These are phyloP conservation scores for Sciurus vulgaris DNA, from an alignment of 2,797 vertebrate species.

Conservation along the genomic window DNA sequence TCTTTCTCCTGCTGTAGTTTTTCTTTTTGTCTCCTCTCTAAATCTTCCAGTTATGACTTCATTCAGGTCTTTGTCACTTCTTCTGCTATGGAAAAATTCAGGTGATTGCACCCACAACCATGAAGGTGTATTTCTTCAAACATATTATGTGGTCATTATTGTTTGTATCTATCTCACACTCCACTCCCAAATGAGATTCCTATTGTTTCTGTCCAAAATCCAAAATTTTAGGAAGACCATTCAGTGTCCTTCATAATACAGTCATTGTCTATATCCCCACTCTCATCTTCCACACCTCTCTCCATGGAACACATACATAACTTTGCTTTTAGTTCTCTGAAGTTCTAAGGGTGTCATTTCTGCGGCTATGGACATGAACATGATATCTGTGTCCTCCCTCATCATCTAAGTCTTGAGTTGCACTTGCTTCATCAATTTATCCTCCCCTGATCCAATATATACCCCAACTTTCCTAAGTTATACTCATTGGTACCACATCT, in stretches of 20 bases:
- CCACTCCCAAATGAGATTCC: neutral
- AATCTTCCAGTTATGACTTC: neutral
- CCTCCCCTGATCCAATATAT: neutral
- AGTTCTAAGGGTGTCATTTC: neutral
- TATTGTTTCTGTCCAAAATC: neutral
- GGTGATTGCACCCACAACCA: neutral
- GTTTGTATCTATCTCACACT: neutral
- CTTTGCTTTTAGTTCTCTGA: neutral
- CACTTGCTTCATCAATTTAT: neutral
- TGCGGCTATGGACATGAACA: neutral
- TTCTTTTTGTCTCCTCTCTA: neutral
- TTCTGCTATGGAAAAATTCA: conserved; percentile 16
- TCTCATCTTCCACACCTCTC: neutral
- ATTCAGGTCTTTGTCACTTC: neutral
- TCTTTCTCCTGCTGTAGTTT: neutral
- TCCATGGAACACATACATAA: neutral
- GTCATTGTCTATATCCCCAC: neutral
- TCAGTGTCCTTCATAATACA: neutral
- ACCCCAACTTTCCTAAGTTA: neutral
- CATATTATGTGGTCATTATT: neutral
- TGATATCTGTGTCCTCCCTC: neutral
- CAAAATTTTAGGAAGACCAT: conserved; percentile 27
- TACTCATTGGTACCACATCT: neutral
- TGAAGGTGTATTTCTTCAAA: neutral
- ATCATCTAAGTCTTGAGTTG: conserved; percentile 24